Base-by-base conservation (phyloP, 2,113 vertebrate species). In the Cyphomyrus discorhynchus region DNA sequence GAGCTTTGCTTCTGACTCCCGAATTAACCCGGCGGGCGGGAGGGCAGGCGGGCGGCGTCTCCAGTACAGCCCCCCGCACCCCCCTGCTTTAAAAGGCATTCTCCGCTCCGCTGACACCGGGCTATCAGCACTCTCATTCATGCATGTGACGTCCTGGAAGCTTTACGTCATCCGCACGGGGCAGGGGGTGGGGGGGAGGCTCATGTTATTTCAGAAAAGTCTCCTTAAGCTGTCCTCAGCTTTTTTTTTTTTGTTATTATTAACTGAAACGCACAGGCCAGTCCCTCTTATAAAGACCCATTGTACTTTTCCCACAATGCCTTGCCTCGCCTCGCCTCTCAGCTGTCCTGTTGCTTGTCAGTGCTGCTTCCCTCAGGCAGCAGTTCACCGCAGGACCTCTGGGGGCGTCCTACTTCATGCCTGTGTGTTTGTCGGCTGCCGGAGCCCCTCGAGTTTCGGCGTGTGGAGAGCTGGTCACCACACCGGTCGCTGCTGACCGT, bases 121-220 rank as follows among this genome's bases (percentile, higher is more conserved):
- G 91, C 93, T 92, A 94, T 93, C 91, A 92, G 91, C 49, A 93
- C 89, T 89, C 94, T 89, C 92, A 93, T 94, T 95, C 94, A 95
- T 93, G 94, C 92, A 93, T 95, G 94, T 95, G 94, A 94, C 95
- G 93, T 94, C 93, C 93, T 94, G 92, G 92, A 93, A 92, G 93
- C 92, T 90, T 95, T 94, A 94, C 94, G 92, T 95, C 94, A 95
- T 92, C 91, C 89, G 88, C 47, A 62, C n/a, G 45, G 45, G 70
- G 15, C 45, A 50, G 4, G 35, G 35, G 74, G 11, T 4, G 19
- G 2, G 17, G 42, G 80, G 8, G 80, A 9, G 91, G 84, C 92
- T 95, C 92, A 91, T 90, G 91, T 95, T 95, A 94, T 95, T 88
- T 90, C 77, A 84, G 74, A 91, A 74, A 88, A 49, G 84, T 89